A percentile compares a stretch with the other conserved stretches of the same genome.
Conservation (phyloP, 1,140 invertebrate species). For the Trachelipus rathkii region DNA sequence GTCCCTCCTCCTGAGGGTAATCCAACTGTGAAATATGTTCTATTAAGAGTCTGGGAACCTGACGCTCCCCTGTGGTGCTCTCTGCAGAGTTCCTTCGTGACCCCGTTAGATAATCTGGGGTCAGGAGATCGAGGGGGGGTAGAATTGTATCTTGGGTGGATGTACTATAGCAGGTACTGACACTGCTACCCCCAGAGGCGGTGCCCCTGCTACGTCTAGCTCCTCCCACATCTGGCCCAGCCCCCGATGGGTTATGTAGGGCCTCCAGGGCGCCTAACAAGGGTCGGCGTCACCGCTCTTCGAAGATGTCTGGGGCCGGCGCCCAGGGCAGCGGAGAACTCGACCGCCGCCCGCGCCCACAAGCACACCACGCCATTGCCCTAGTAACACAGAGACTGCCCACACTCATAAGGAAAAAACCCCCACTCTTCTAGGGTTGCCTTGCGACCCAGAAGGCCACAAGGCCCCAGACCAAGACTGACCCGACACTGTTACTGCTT, state of each 20-base stretch:
- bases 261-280: conserved; percentile 20
- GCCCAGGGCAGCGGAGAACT: conserved; percentile 34
- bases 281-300: conserved; percentile 37
- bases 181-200: background rate
- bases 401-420: background rate
- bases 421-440: background rate
- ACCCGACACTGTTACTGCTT: too few relatives aligned
- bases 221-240: background rate
- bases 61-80: background rate
- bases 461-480: background rate
- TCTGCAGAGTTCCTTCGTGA: background rate
- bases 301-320: conserved; percentile 30
- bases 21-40: background rate
- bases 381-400: background rate
- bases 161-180: background rate
- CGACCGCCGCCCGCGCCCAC: conserved; percentile 39
- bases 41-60: background rate
- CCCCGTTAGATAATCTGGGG: background rate
- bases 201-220: background rate
- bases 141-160: background rate
- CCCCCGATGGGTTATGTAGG: background rate
- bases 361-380: conserved; percentile 40
- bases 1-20: conserved; percentile 1
- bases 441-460: background rate
- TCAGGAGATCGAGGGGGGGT: background rate